phyloP scores from a whole-genome alignment of 2,888 invertebrate genomes.

The Ischnura elegans region DNA sequence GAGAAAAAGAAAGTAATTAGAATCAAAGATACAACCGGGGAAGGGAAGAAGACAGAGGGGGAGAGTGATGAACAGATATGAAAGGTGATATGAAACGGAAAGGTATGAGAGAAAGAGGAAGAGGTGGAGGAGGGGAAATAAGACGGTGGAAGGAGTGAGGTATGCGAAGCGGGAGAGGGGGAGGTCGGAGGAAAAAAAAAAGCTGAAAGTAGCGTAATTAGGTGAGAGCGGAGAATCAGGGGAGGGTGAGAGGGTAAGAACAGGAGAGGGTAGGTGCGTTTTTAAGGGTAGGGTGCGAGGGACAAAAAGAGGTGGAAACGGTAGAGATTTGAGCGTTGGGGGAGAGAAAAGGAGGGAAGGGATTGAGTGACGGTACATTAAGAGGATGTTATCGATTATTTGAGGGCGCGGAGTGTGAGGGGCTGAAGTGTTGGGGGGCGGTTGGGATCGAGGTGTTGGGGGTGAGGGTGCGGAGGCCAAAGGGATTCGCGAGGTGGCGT shows the following conservation, averaged over 20 bases:
- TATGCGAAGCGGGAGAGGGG: not conserved
- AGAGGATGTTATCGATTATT: constrained; percentile 60
- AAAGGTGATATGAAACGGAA: not conserved
- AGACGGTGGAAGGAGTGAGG: not conserved
- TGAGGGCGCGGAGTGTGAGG: not conserved
- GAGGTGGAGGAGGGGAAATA: not conserved
- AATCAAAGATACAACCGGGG: not conserved
- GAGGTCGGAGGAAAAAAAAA: not conserved
- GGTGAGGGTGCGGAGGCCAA: not conserved
- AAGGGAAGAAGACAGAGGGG: not conserved
- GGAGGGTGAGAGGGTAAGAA: no score
- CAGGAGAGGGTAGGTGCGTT: not conserved
- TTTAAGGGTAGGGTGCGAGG: not conserved
- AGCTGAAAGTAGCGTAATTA: constrained; percentile 49
- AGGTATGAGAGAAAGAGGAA: not conserved
- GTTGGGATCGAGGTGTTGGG: not conserved
- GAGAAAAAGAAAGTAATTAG: constrained; percentile 31
- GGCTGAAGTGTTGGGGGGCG: not conserved
- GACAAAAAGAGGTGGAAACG: not conserved
- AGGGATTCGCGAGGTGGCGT: not conserved
- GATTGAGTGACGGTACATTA: constrained; percentile 47
- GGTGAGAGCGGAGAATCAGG: not conserved
- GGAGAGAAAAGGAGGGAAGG: constrained; percentile 19
- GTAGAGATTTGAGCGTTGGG: constrained; percentile 34
- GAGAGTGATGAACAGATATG: not conserved